Evolutionary conservation across 2,888 invertebrate species (phyloP), one percentile per base, ranked within the genome.

Genomic region (Troides oblongomaculatus): DNA sequence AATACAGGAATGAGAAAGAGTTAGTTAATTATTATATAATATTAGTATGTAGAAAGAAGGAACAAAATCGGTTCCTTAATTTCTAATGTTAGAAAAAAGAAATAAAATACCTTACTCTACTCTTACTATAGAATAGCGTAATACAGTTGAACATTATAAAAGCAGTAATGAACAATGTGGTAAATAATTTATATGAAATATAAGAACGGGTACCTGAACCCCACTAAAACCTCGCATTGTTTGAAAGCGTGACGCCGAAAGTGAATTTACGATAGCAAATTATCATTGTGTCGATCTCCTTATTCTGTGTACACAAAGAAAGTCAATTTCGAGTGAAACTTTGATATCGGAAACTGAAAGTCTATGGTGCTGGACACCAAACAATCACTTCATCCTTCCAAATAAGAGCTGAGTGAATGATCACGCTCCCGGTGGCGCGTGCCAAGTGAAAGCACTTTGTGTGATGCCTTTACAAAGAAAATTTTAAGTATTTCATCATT

Each of bases 331-430:
- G 74, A 79, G 71, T 74, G 73, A 76, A 76, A 76, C 73, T 78
- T 78, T 77, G 77, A 77, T 79, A 79, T 83, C 83, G 76, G 85
- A 90, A 89, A 91, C 77, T 71, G 85, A 90, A 79, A 89, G 85
- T 86, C 75, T 76, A 83, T 78, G 77, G 77, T 77, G 77, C 73
- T 58, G 65, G 68, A 71, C 71, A 74, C 74, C 77, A 76, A 78
- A 81, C 77, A 53, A 78, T 75, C 76, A 69, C 64, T 70, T 63
- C 66, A 69, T 73, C 72, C 74, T 74, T 78, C 75, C 71, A 77
- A 80, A 77, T 77, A 73, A 74, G 73, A 76, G 74, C 74, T 73
- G 75, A 79, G 73, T 76, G 69, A 74, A 71, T 72, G 76, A 78
- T 81, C 82, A 81, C 81, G 81, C 79, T 71, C 70, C 67, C 50